Conservation (phyloP, 1,140 invertebrate genomes). For the Elymnias hypermnestra region DNA sequence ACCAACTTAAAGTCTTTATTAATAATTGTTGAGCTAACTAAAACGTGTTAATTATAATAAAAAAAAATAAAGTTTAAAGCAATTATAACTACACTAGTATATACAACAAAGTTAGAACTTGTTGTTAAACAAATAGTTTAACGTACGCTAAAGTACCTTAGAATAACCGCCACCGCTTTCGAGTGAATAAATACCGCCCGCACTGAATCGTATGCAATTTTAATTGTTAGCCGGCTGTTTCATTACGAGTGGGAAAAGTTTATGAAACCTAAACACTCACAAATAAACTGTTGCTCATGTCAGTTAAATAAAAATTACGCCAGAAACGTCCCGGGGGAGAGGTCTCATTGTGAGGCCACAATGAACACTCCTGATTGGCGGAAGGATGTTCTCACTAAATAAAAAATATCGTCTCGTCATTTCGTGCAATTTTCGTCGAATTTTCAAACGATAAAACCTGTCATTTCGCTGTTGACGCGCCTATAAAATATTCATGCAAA, state of each 20-base stretch:
- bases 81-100: no score
- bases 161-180: slow-evolving; percentile 2
- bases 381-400: slow-evolving; percentile 74
- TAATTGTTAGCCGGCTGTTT: slow-evolving; percentile 20
- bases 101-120: slow-evolving; percentile 2
- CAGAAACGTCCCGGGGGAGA: slow-evolving; percentile 56
- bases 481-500: slow-evolving; percentile 75
- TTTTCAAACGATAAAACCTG: slow-evolving; percentile 76
- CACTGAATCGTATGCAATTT: slow-evolving; percentile 15
- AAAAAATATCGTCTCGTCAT: slow-evolving; percentile 75
- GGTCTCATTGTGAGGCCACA: slow-evolving; percentile 61
- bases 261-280: slow-evolving; percentile 38
- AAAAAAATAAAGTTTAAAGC: no score
- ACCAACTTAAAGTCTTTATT: no score
- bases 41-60: no score
- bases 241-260: slow-evolving; percentile 22
- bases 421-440: slow-evolving; percentile 72
- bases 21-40: no score
- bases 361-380: slow-evolving; percentile 71
- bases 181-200: slow-evolving; percentile 24
- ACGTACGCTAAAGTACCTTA: neutral
- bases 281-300: slow-evolving; percentile 67
- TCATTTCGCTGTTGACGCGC: slow-evolving; percentile 73
- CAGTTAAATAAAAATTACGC: slow-evolving; percentile 70
- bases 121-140: neutral